Conservation (phyloP, 2,797 vertebrate species). For the Orientallactaga sibirica region DNA sequence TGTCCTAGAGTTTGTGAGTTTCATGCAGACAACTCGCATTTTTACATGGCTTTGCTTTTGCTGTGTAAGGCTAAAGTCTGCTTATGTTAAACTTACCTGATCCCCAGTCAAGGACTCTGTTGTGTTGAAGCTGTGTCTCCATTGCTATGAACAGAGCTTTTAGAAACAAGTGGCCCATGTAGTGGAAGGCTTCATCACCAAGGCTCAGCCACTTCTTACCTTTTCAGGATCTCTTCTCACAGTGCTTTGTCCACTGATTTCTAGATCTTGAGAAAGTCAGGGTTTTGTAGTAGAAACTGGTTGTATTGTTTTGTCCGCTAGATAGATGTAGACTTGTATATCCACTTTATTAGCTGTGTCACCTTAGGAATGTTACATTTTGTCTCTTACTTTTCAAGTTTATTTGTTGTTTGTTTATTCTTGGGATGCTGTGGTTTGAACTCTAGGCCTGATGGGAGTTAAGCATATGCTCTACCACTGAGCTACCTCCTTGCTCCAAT, state of each 20-base stretch:
- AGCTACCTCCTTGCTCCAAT: not conserved
- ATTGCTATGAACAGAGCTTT: not conserved
- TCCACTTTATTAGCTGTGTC: not conserved
- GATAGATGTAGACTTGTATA: not conserved
- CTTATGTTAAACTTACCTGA: not conserved
- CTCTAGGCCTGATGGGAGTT: not conserved
- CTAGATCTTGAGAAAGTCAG: not conserved
- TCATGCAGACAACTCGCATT: constrained; percentile 22
- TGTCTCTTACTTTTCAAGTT: constrained; percentile 26
- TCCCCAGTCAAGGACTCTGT: not conserved
- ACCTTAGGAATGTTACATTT: constrained; percentile 8
- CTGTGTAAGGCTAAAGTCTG: not conserved
- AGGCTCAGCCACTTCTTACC: not conserved
- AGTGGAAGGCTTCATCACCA: not conserved
- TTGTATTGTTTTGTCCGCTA: not conserved
- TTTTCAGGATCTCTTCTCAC: not conserved
- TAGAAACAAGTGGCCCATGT: not conserved
- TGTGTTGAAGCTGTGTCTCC: not conserved
- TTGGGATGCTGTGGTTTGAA: not conserved
- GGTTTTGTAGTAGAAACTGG: not conserved
- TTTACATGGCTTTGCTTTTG: not conserved
- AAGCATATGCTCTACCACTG: not conserved
- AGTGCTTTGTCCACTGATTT: not conserved
- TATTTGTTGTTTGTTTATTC: not conserved
- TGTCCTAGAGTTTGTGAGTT: constrained; percentile 36